Conservation (phyloP, 2,797 vertebrate species). For the Chaunax sp. region DNA sequence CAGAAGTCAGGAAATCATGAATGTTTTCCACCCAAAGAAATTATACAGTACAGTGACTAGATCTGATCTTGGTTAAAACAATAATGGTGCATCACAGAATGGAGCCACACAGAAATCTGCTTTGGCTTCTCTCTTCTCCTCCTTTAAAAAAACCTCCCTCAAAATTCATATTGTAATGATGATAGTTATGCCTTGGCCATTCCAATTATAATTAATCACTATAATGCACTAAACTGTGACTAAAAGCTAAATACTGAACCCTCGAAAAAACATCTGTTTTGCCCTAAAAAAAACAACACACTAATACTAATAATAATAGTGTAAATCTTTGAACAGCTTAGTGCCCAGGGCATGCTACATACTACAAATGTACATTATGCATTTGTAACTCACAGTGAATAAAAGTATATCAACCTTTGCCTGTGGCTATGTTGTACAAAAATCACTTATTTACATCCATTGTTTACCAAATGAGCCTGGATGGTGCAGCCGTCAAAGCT, state of each 20-base stretch:
- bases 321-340: neutral
- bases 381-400: neutral
- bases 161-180: constrained; percentile 2
- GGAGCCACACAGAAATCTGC: neutral
- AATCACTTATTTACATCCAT: too few relatives aligned
- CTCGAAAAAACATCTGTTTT: neutral
- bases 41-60: constrained; percentile 21
- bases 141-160: constrained; percentile 3
- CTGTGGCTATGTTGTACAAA: too few relatives aligned
- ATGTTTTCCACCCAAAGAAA: constrained; percentile 40
- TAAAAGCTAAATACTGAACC: neutral
- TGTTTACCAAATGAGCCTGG: too few relatives aligned
- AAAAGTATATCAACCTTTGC: too few relatives aligned
- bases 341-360: neutral
- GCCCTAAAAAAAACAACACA: neutral
- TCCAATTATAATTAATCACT: constrained; percentile 2
- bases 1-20: constrained; percentile 43
- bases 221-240: neutral
- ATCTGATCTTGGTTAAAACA: constrained; percentile 32
- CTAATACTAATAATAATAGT: neutral
- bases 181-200: neutral
- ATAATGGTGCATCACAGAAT: constrained; percentile 18
- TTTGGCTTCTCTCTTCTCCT: neutral
- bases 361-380: neutral
- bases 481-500: too few relatives aligned